Percentiles rank a stretch among this genome's conserved stretches.
Evolutionary conservation across 92 coral and sea anemone genomes (phyloP).

Genomic region (Umimayanthus chanpuru): DNA sequence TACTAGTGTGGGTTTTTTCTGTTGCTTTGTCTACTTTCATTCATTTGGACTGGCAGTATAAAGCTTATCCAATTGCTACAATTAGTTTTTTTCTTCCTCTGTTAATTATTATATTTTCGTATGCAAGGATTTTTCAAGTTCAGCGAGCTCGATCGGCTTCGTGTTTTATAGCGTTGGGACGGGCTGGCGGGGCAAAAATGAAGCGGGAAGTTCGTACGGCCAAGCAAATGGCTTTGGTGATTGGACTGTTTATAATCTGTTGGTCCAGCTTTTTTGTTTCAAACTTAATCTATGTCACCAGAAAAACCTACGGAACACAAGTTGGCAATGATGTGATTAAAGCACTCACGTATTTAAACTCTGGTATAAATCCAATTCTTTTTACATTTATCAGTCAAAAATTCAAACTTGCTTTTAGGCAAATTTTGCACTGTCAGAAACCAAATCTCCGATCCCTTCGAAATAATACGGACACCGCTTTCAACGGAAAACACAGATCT

Average conservation of each 20-base stretch:
- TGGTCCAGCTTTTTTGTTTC: conserved; percentile 95
- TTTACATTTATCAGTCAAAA: conserved; percentile 89
- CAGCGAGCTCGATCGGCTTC: conserved; percentile 75
- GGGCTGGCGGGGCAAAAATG: conserved; percentile 71
- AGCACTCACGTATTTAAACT: conserved; percentile 91
- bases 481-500: background rate
- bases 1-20: conserved; percentile 84
- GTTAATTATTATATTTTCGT: conserved; percentile 78
- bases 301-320: conserved; percentile 39
- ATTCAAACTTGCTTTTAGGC: conserved; percentile 81
- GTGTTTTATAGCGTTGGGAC: conserved; percentile 51
- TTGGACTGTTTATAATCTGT: conserved; percentile 82
- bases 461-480: background rate
- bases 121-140: conserved; percentile 78
- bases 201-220: conserved; percentile 91
- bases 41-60: conserved; percentile 69
- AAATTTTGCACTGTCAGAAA: conserved; percentile 74
- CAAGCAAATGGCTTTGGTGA: conserved; percentile 91
- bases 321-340: conserved; percentile 74
- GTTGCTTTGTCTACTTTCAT: conserved; percentile 68
- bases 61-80: conserved; percentile 76
- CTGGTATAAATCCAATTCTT: conserved; percentile 87
- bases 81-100: conserved; percentile 87
- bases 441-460: conserved; percentile 54
- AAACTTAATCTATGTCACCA: conserved; percentile 65